A percentile compares a stretch with the other conserved stretches of the same genome.
Conservation (phyloP, 1,140 invertebrate species). For the Zaprionus ghesquierei region DNA sequence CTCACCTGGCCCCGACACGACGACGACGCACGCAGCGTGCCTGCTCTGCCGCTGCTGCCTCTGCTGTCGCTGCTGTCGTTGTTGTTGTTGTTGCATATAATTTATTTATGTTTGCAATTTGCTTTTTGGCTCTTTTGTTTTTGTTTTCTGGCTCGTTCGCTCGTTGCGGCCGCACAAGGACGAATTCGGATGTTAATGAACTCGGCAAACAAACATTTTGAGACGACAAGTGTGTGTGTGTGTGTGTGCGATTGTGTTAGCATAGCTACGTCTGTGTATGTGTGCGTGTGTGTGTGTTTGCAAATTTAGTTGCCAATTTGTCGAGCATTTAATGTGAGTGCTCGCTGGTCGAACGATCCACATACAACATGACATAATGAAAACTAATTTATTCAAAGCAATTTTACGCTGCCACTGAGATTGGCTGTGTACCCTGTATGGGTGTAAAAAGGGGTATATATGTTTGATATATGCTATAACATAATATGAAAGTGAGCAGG, state of each 20-base stretch:
- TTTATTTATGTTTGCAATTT: conserved; percentile 64
- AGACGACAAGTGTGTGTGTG: conserved; percentile 44
- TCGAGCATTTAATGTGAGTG: conserved; percentile 75
- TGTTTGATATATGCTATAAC: background rate
- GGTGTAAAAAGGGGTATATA: background rate
- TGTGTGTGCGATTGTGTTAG: conserved; percentile 29
- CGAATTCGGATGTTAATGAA: conserved; percentile 78
- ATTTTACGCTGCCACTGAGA: conserved; percentile 21
- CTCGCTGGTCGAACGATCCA: conserved; percentile 48
- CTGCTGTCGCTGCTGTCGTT: background rate
- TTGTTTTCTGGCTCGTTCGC: conserved; percentile 37
- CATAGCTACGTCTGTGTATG: conserved; percentile 25
- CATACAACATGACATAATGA: conserved; percentile 52
- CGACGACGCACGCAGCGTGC: background rate
- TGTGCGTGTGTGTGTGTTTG: conserved; percentile 44
- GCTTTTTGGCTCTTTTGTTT: conserved; percentile 19
- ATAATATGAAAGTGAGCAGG: too few relatives aligned
- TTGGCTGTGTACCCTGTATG: conserved; percentile 12
- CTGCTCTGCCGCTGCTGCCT: background rate
- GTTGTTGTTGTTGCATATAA: conserved; percentile 50
- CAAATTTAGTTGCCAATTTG: conserved; percentile 75
- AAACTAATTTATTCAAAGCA: conserved; percentile 57
- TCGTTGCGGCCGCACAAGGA: conserved; percentile 63
- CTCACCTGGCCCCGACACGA: conserved; percentile 4
- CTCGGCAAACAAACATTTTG: conserved; percentile 67